Conservation (phyloP, 1,140 invertebrate genomes). For the Muscidifurax raptorellus region DNA sequence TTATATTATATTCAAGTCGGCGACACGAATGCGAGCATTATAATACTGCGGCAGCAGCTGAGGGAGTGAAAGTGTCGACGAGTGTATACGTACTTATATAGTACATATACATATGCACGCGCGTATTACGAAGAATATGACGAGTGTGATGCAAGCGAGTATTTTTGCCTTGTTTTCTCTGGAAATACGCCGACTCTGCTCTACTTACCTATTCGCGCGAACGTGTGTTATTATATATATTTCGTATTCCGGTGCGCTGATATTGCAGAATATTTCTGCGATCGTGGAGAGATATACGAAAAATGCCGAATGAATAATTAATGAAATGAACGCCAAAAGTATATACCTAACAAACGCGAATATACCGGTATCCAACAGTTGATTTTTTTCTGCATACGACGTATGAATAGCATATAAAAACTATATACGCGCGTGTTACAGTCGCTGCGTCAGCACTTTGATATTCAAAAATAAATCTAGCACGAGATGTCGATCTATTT, state of each 20-base stretch:
- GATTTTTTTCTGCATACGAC: neutral
- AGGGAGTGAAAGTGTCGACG: conserved; percentile 41
- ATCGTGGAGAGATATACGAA: neutral
- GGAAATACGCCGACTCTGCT: neutral
- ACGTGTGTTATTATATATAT: neutral
- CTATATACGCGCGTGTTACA: neutral
- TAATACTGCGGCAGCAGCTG: neutral
- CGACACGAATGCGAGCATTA: neutral
- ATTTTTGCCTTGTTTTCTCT: conserved; percentile 1
- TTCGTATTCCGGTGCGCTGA: neutral
- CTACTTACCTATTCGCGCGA: neutral
- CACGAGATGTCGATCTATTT: neutral
- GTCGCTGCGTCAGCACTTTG: too few species aligned
- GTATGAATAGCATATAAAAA: neutral
- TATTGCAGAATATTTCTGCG: neutral
- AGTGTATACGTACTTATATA: neutral
- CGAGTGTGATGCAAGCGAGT: conserved; percentile 5
- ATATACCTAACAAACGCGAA: too few species aligned
- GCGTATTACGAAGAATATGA: neutral
- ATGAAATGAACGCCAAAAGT: neutral
- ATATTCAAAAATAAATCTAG: neutral
- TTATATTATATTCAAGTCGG: neutral
- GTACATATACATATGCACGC: neutral
- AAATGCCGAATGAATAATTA: neutral
- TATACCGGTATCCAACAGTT: neutral